A percentile compares a stretch with the other conserved stretches of the same genome.
Evolutionary conservation across 2,888 invertebrate species (phyloP).

Genomic region (Empis livida): DNA sequence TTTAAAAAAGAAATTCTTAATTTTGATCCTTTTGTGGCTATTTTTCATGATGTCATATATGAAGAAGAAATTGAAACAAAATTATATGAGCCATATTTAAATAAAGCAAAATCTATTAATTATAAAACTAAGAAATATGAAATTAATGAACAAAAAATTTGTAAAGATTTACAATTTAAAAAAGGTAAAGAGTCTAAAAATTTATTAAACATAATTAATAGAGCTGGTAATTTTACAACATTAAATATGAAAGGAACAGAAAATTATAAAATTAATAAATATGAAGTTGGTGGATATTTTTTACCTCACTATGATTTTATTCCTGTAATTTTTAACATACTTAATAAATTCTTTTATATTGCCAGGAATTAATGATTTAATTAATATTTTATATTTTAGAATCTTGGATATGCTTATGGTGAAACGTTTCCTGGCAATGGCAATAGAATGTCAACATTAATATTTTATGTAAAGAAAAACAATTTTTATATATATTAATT

Average conservation of each 20-base stretch:
- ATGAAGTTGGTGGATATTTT: slow-evolving; percentile 95
- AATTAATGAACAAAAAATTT: slow-evolving; percentile 81
- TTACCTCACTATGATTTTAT: slow-evolving; percentile 88
- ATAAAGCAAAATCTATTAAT: slow-evolving; percentile 82
- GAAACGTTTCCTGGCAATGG: slow-evolving; percentile 53
- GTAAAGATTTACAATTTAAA: slow-evolving; percentile 87
- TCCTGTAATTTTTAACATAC: too few relatives aligned
- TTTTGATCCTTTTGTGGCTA: slow-evolving; percentile 57
- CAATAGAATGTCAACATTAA: slow-evolving; percentile 84
- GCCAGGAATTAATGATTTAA: too few relatives aligned
- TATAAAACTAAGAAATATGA: slow-evolving; percentile 75
- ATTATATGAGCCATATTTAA: slow-evolving; percentile 69
- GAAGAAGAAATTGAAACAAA: slow-evolving; percentile 72
- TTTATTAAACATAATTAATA: slow-evolving; percentile 53
- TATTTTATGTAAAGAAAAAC: slow-evolving; percentile 67
- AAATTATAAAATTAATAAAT: slow-evolving; percentile 90
- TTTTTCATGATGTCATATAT: slow-evolving; percentile 73
- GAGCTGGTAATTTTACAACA: slow-evolving; percentile 73
- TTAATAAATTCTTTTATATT: too few relatives aligned
- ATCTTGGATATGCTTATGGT: slow-evolving; percentile 52
- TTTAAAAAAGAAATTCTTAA: slow-evolving; percentile 63
- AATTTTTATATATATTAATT: not conserved
- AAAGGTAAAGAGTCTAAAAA: slow-evolving; percentile 55
- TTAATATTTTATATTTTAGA: too few relatives aligned
- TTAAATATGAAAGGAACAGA: slow-evolving; percentile 73